A percentile compares a stretch with the other conserved stretches of the same genome.
phyloP scores from a whole-genome alignment of 2,113 vertebrate species.

The Talpa occidentalis region DNA sequence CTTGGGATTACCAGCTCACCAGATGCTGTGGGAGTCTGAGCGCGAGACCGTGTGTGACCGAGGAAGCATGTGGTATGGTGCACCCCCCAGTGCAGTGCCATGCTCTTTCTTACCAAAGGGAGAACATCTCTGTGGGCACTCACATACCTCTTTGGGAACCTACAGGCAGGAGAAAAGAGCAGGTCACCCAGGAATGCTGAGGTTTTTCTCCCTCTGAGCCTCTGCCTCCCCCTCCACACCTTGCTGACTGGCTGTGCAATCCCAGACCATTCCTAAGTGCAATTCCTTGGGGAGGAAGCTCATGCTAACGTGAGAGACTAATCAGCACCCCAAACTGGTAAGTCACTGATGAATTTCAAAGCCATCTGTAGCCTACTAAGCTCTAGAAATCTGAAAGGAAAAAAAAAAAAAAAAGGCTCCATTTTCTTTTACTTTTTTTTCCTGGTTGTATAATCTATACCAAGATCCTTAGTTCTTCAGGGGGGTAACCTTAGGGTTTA shows the following conservation, averaged over 20 bases:
- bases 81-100: too few species aligned
- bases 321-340: background rate
- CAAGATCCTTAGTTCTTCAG: background rate
- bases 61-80: background rate
- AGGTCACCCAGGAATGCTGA: background rate
- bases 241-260: background rate
- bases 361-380: background rate
- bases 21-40: background rate
- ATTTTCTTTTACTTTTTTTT: background rate
- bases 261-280: too few species aligned
- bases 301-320: background rate
- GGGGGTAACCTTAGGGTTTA: background rate
- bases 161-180: slow-evolving; percentile 77
- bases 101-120: slow-evolving; percentile 36
- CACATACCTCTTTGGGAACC: slow-evolving; percentile 90
- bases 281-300: background rate
- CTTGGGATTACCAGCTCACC: background rate
- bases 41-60: background rate
- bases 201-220: fast-evolving
- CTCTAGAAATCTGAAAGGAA: background rate
- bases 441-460: background rate
- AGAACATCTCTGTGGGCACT: background rate
- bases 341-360: background rate
- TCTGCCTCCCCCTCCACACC: fast-evolving
- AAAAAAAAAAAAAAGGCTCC: background rate